phyloP scores from a whole-genome alignment of 2,888 invertebrate genomes.

The Melikaiella ostensackeni region DNA sequence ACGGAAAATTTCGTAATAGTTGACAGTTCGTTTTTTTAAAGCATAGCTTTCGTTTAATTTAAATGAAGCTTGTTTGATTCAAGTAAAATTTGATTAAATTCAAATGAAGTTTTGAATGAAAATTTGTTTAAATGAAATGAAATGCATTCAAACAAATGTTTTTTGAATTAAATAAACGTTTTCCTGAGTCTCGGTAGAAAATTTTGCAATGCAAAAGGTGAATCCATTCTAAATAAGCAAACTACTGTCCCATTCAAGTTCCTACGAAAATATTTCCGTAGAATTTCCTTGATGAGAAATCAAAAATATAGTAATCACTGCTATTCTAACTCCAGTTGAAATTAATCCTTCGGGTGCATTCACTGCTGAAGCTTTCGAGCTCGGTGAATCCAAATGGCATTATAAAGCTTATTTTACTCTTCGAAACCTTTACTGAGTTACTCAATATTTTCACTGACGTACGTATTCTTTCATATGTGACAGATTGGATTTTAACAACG shows the following conservation, averaged over 20 bases:
- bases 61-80: too few species aligned
- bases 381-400: conserved; percentile 16
- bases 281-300: background rate
- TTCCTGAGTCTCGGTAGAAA: background rate
- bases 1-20: too few species aligned
- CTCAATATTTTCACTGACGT: conserved; percentile 23
- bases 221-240: conserved; percentile 7
- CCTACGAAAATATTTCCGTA: background rate
- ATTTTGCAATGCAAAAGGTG: background rate
- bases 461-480: background rate
- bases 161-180: background rate
- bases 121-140: too few species aligned
- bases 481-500: background rate
- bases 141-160: background rate
- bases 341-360: background rate
- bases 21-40: too few species aligned
- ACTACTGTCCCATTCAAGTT: background rate
- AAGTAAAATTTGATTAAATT: too few species aligned
- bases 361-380: conserved; percentile 15
- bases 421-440: conserved; percentile 23
- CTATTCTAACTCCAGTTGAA: background rate
- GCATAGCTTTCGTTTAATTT: too few species aligned
- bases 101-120: too few species aligned
- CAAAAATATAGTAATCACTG: background rate
- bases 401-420: conserved; percentile 29